Base-by-base conservation (phyloP, 2,113 vertebrate species). In the Gracilinanus agilis region DNA sequence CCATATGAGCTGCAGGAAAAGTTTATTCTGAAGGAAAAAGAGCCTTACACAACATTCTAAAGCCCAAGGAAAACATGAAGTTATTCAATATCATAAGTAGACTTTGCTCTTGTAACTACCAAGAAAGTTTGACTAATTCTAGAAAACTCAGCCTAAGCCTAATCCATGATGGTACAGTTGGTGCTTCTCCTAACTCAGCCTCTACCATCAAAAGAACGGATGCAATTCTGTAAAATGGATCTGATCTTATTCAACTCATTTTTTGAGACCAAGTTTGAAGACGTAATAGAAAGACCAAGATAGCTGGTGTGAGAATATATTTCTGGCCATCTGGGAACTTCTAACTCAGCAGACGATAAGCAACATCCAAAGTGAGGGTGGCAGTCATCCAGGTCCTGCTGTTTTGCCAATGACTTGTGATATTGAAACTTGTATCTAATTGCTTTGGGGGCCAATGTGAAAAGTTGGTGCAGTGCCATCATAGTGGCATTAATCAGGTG, bases 251-350 rank as follows among this genome's bases (percentile, higher is more conserved):
- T 44, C 44, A 92, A 90, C 25, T 83, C 49, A 89, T 24, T 88
- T 25, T 75, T 90, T 83, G 95, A 25, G 94, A 96, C 44, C 83
- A 24, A 61, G 67, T 56, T 93, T 2, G 61, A 94, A 24, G 44
- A 27, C 27, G 93, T 29, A 94, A 61, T 40, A n/a, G 34, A 83
- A 95, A 21, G 25, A 11, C 83, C 55, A 24, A 40, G 58, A 83
- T 89, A 75, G 44, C 10, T 88, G 9, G 21, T 23, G 21, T 83
- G 34, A 83, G 67, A 40, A 83, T 83, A 40, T 34, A 88, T 94
- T 54, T 19, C 91, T 24, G 89, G 11, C 67, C 24, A 7, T 29
- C 83, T 44, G n/a, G 44, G 93, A 55, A 90, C 44, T 53, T 58
- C 49, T 54, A 25, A 90, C 56, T 93, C 29, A 96, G 54, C 0